phyloP scores from a whole-genome alignment of 2,888 invertebrate species.

The Drosophila formosana region DNA sequence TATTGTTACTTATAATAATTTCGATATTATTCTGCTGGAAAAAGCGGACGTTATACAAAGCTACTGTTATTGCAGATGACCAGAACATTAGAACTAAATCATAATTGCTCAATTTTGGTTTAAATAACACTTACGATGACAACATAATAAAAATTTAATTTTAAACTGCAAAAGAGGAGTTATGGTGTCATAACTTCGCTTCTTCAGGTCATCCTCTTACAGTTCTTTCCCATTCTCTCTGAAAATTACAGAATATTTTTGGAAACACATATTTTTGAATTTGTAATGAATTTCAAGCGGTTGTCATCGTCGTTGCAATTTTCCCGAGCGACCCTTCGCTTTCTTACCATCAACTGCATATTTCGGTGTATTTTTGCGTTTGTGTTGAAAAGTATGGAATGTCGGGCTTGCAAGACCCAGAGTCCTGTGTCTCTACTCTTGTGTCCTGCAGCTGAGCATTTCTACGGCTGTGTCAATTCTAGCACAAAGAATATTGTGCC shows the following conservation, averaged over 20 bases:
- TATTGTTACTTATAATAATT: constrained; percentile 61
- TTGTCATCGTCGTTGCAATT: constrained; percentile 63
- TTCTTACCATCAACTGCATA: constrained; percentile 43
- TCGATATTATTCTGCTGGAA: constrained; percentile 65
- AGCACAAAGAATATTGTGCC: constrained; percentile 25
- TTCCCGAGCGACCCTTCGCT: constrained; percentile 14
- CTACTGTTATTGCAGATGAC: constrained; percentile 21
- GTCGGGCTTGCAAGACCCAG: constrained; percentile 8
- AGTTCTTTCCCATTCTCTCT: not conserved
- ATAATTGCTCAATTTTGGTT: constrained; percentile 65
- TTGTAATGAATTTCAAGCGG: constrained; percentile 69
- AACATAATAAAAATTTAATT: constrained; percentile 64
- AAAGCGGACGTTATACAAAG: constrained; percentile 41
- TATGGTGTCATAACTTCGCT: constrained; percentile 37
- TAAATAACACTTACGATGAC: constrained; percentile 45
- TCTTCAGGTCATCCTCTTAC: not conserved
- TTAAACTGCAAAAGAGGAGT: constrained; percentile 43
- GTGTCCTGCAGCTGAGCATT: constrained; percentile 31
- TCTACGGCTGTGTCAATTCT: constrained; percentile 35
- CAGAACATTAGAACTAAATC: constrained; percentile 74
- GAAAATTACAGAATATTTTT: constrained; percentile 51
- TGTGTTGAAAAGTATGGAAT: constrained; percentile 58
- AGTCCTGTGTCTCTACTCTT: not conserved
- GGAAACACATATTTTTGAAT: constrained; percentile 68
- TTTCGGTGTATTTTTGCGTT: constrained; percentile 56